Percentiles rank a stretch among this genome's conserved stretches.
These are phyloP conservation scores for Zoroaster sp. DNA, from an alignment of 53 echinoderm and acorn worm species.

Conservation along the genomic window DNA sequence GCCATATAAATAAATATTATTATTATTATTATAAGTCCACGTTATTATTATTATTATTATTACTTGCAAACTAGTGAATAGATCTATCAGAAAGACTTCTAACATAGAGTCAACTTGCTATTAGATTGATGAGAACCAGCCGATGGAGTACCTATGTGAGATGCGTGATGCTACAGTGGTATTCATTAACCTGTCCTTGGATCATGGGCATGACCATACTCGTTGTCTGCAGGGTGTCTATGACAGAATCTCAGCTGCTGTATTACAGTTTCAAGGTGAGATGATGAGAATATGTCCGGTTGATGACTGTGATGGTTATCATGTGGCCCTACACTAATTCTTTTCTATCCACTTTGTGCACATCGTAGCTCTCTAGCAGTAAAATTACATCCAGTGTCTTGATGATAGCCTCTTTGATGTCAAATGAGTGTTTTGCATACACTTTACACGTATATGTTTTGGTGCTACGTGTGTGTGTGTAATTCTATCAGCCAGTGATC, in stretches of 20 bases:
- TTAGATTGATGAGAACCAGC: conserved; percentile 88
- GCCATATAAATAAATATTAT: too few species aligned
- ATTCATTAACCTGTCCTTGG: conserved; percentile 89
- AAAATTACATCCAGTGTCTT: too few species aligned
- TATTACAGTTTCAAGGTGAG: conserved; percentile 96
- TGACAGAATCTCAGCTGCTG: conserved; percentile 73
- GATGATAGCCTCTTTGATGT: too few species aligned
- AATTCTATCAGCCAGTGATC: too few species aligned
- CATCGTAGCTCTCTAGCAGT: too few species aligned
- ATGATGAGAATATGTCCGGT: neutral
- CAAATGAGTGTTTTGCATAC: too few species aligned
- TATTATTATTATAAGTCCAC: too few species aligned
- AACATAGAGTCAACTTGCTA: neutral
- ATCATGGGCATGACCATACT: conserved; percentile 79
- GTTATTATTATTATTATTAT: too few species aligned
- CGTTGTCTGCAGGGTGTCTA: conserved; percentile 77
- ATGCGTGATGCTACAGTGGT: conserved; percentile 90
- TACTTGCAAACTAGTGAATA: too few species aligned
- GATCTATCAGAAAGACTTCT: neutral
- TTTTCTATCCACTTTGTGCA: too few species aligned
- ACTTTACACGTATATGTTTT: too few species aligned
- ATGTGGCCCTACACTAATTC: neutral
- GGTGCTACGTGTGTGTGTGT: too few species aligned
- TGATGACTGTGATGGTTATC: neutral
- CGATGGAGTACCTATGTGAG: conserved; percentile 97